Conservation (phyloP, 2,888 invertebrate species). For the Neria commutata region DNA sequence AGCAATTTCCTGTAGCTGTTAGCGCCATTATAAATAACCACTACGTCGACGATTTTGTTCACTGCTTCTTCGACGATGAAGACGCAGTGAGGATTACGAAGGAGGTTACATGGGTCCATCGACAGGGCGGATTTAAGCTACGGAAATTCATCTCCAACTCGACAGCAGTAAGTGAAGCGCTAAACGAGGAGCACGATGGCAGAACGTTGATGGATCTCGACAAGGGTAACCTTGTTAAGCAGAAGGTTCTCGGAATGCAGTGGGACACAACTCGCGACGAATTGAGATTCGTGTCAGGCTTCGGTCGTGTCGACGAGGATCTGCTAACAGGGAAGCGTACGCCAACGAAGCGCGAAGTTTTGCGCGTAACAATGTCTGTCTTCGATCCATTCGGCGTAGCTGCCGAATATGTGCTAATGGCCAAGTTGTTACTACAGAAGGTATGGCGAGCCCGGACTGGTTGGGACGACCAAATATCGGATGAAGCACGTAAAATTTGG, state of each 20-base stretch:
- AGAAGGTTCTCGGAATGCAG: conserved; percentile 33
- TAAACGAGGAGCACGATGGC: too few species aligned
- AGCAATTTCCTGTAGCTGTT: conserved; percentile 20
- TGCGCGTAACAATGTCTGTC: conserved; percentile 39
- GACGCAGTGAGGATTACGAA: conserved; percentile 12
- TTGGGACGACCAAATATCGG: too few species aligned
- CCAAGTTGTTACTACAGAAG: too few species aligned
- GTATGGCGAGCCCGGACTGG: too few species aligned
- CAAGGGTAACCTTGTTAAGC: background rate
- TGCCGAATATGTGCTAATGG: background rate
- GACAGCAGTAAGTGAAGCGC: background rate
- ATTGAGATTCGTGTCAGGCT: conserved; percentile 28
- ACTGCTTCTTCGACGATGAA: conserved; percentile 11
- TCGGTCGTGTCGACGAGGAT: conserved; percentile 12
- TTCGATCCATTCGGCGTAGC: too few species aligned
- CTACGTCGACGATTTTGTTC: conserved; percentile 21
- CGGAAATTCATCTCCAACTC: conserved; percentile 26
- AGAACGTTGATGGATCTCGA: too few species aligned
- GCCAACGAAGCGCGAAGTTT: conserved; percentile 35
- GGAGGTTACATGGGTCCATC: too few species aligned
- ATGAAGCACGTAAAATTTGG: too few species aligned
- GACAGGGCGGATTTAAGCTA: conserved; percentile 13
- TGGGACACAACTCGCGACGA: conserved; percentile 31
- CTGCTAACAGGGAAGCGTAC: conserved; percentile 10
- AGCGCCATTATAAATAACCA: conserved; percentile 26